phyloP scores from a whole-genome alignment of 2,797 vertebrate species.

The Chelidonichthys spinosus region DNA sequence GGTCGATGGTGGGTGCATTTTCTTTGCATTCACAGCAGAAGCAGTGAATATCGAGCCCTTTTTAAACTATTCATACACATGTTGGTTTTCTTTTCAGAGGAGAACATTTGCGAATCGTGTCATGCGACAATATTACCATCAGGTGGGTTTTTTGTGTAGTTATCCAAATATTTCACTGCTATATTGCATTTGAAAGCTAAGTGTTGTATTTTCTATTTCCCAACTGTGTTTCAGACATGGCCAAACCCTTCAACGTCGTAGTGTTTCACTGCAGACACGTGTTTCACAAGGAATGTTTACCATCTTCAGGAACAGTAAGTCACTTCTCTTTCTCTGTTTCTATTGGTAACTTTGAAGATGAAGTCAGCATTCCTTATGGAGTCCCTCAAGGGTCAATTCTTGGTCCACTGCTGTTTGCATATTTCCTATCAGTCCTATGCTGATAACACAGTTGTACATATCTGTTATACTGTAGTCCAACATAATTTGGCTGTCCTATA shows the following conservation, averaged over 20 bases:
- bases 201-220: not conserved
- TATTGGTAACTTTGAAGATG: not conserved
- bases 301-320: constrained; percentile 89
- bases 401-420: too few species aligned
- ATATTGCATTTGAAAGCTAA: constrained; percentile 3
- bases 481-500: not conserved
- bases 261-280: constrained; percentile 98
- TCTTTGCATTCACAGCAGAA: not conserved
- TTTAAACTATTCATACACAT: constrained; percentile 8
- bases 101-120: constrained; percentile 96
- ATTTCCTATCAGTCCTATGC: too few species aligned
- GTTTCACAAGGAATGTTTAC: constrained; percentile 98
- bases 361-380: not conserved
- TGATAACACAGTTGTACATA: too few species aligned
- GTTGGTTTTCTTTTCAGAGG: constrained; percentile 85
- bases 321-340: not conserved
- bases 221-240: constrained; percentile 86
- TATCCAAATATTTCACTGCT: not conserved
- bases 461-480: not conserved
- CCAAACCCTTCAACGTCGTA: constrained; percentile 91
- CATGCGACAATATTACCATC: constrained; percentile 92
- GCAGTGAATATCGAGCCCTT: not conserved
- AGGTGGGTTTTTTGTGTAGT: constrained; percentile 81
- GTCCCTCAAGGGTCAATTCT: not conserved
- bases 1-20: constrained; percentile 87